Evolutionary conservation across 2,113 vertebrate species (phyloP).

Genomic region (Strigops habroptila): DNA sequence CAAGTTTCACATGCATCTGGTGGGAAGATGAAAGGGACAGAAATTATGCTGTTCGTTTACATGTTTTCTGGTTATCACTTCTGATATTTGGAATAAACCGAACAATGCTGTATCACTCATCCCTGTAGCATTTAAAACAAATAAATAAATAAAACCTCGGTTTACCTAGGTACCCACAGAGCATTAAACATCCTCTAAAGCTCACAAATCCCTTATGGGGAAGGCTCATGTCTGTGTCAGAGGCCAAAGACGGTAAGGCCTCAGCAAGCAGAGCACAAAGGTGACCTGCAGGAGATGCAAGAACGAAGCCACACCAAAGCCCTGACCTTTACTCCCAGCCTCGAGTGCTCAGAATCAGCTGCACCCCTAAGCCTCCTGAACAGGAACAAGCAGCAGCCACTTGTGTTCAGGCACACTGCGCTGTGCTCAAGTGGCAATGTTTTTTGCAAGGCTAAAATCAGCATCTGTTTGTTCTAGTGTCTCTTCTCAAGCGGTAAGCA

Average conservation of each 20-base stretch:
- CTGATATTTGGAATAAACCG: not conserved
- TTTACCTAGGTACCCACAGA: not conserved
- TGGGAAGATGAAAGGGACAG: not conserved
- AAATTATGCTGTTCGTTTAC: not conserved
- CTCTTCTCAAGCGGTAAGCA: not conserved
- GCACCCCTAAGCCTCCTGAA: not conserved
- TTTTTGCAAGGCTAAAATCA: not conserved
- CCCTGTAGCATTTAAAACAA: not conserved
- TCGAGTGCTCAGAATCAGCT: not conserved
- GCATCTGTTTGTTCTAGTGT: not conserved
- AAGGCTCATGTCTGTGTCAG: not conserved
- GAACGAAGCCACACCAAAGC: not conserved
- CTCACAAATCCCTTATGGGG: not conserved
- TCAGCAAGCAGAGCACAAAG: not conserved
- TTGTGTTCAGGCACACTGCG: not conserved
- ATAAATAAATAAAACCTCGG: not conserved
- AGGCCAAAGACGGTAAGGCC: not conserved
- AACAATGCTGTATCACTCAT: not conserved
- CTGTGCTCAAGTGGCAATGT: not conserved
- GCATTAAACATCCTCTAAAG: not conserved
- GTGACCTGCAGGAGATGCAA: not conserved
- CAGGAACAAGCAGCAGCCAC: not conserved
- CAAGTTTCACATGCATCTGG: not conserved
- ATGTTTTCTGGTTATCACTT: not conserved
- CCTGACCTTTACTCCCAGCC: accelerated